Percentiles rank a stretch among this genome's conserved stretches.
Evolutionary conservation across 2,113 vertebrate species (phyloP).

Genomic region (Ptilorrhoa leucosticta): DNA sequence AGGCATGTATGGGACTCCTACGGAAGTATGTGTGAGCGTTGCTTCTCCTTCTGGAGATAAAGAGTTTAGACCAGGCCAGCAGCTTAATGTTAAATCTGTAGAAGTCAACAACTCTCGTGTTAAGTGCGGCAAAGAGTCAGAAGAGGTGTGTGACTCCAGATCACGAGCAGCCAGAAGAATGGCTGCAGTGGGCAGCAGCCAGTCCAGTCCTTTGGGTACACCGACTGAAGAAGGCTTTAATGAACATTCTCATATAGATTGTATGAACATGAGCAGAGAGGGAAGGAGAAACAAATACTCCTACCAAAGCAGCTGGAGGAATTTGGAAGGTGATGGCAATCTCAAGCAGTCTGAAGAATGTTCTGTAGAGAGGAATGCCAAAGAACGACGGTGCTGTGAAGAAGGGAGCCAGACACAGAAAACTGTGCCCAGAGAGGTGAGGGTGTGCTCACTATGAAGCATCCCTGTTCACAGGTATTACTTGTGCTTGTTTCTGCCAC

Average conservation of each 20-base stretch:
- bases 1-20: not conserved
- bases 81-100: not conserved
- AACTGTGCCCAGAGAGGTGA: constrained; percentile 8
- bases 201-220: not conserved
- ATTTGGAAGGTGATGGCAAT: not conserved
- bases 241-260: not conserved
- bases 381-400: not conserved
- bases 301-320: not conserved
- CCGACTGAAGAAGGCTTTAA: not conserved
- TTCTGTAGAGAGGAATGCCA: not conserved
- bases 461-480: not conserved
- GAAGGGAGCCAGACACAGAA: not conserved
- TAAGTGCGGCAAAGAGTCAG: not conserved
- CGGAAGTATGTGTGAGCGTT: not conserved
- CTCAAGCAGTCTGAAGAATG: not conserved
- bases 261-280: not conserved
- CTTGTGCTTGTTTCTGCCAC: not conserved
- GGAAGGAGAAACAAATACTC: not conserved
- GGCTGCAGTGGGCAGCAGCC: not conserved
- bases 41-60: not conserved
- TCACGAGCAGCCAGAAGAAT: not conserved
- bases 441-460: not conserved
- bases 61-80: not conserved
- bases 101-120: not conserved
- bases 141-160: not conserved